phyloP scores from a whole-genome alignment of 2,797 vertebrate genomes.

The Lepidocolaptes lacrymiger region DNA sequence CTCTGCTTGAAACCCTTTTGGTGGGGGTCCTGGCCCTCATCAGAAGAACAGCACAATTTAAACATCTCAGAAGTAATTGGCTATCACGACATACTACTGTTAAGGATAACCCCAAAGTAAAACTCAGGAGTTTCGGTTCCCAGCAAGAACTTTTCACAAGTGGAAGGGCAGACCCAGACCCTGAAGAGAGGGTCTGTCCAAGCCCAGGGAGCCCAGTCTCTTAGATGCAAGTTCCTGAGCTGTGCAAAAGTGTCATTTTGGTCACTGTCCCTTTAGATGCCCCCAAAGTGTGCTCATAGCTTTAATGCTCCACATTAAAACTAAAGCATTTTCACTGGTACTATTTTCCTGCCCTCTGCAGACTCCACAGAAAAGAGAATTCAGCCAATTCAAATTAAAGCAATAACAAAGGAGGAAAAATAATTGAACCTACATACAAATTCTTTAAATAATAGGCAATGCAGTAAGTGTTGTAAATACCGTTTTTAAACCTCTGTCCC shows the following conservation, averaged over 20 bases:
- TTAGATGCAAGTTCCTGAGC: not conserved
- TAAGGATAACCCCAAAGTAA: not conserved
- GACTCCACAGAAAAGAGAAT: not conserved
- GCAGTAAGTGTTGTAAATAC: not conserved
- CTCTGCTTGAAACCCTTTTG: not conserved
- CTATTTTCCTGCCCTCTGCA: not conserved
- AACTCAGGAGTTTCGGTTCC: not conserved
- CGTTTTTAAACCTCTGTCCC: not conserved
- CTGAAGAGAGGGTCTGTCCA: not conserved
- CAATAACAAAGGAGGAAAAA: not conserved
- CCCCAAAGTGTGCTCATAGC: not conserved
- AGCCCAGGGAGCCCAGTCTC: not conserved
- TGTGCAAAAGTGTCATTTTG: not conserved
- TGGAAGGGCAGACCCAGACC: not conserved
- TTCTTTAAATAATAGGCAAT: not conserved
- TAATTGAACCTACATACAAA: not conserved
- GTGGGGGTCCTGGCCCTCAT: not conserved
- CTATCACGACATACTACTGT: no score
- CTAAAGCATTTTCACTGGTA: not conserved
- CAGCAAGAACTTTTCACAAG: not conserved
- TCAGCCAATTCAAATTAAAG: not conserved
- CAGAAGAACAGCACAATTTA: accelerated
- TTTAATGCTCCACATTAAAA: not conserved
- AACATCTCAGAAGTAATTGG: not conserved
- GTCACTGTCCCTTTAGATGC: not conserved